These are phyloP conservation scores for Brachypteracias leptosomus DNA, from an alignment of 2,113 vertebrate species.

Conservation along the genomic window DNA sequence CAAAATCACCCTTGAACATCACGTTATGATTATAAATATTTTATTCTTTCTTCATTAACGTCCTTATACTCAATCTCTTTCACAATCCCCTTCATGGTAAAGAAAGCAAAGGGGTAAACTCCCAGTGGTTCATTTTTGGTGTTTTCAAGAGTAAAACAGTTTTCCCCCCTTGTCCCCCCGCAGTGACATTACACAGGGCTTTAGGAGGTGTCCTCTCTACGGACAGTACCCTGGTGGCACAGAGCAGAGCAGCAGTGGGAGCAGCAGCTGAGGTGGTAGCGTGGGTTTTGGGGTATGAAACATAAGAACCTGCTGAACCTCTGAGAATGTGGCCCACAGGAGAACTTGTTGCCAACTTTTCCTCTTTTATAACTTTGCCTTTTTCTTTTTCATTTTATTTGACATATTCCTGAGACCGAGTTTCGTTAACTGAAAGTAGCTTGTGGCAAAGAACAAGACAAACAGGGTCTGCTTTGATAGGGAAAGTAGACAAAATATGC, in stretches of 20 bases:
- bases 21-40: neutral
- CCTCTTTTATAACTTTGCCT: neutral
- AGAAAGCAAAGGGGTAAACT: neutral
- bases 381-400: constrained; percentile 29
- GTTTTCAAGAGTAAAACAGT: neutral
- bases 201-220: neutral
- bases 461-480: neutral
- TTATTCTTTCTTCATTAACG: neutral
- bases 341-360: constrained; percentile 11
- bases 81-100: neutral
- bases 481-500: neutral
- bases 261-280: neutral
- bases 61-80: neutral
- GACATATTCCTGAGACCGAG: constrained; percentile 4
- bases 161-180: neutral
- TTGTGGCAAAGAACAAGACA: neutral
- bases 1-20: neutral
- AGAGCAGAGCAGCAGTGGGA: neutral
- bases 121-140: neutral
- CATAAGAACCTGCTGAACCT: neutral
- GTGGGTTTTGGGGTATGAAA: constrained; percentile 22
- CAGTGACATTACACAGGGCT: neutral
- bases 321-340: neutral
- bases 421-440: neutral
- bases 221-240: neutral